These are phyloP conservation scores for Drosophila kuntzei DNA, from an alignment of 2,888 invertebrate species.

Conservation along the genomic window DNA sequence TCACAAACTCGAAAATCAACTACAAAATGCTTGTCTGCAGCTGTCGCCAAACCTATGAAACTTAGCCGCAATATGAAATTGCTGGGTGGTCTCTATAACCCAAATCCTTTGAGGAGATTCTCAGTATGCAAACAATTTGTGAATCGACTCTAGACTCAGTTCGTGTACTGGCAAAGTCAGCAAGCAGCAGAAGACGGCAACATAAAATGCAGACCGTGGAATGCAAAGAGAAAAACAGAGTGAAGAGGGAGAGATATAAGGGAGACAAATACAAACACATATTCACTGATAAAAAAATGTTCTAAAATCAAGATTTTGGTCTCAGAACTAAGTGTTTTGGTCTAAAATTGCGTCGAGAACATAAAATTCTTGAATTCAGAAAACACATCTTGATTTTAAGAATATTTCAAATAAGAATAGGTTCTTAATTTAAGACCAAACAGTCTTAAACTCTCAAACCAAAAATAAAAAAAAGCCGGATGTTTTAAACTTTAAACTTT, in stretches of 20 bases:
- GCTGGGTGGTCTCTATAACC: slow-evolving; percentile 31
- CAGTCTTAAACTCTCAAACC: too few species aligned
- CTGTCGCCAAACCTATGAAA: slow-evolving; percentile 35
- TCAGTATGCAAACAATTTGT: slow-evolving; percentile 39
- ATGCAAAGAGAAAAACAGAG: background rate
- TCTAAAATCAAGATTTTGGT: too few species aligned
- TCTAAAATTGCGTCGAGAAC: too few species aligned
- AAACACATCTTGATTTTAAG: too few species aligned
- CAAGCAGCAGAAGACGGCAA: slow-evolving; percentile 41
- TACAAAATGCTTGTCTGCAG: slow-evolving; percentile 48
- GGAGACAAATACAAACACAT: slow-evolving; percentile 3
- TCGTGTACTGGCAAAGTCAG: slow-evolving; percentile 31
- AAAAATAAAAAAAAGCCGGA: too few species aligned
- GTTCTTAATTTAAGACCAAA: too few species aligned
- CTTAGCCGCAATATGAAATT: slow-evolving; percentile 18
- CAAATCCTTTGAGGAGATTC: slow-evolving; percentile 61
- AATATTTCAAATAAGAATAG: too few species aligned
- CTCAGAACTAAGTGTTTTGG: too few species aligned
- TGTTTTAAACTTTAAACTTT: too few species aligned
- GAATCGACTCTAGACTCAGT: slow-evolving; percentile 5
- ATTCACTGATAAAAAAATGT: background rate
- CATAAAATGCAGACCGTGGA: background rate
- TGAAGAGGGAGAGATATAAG: background rate
- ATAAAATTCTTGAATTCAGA: too few species aligned
- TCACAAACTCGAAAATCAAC: slow-evolving; percentile 23